Evolutionary conservation across 2,888 invertebrate genomes (phyloP), one percentile per base, ranked within the genome.

Genomic region (Dolichomitus sp.): DNA sequence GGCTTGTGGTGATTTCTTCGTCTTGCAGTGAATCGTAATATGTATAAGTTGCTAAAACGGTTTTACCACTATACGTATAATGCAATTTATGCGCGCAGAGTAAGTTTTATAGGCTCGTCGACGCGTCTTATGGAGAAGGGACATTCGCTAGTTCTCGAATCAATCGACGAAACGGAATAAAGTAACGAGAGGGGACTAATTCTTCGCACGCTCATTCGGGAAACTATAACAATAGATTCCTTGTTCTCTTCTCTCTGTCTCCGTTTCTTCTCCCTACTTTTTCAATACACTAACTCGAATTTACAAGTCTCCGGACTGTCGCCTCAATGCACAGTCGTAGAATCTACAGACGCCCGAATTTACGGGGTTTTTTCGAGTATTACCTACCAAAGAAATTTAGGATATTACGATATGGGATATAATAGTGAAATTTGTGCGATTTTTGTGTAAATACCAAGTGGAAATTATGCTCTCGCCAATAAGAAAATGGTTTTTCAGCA

Each of bases 401-500:
- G n/a, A n/a, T 7, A n/a, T 17, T 48, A 17, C n/a, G n/a, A 3
- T 6, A 48, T 17, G 48, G 17, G n/a, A 4, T 5, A 37, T 59
- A 17, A 59, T 59, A 11, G 57, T 57, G 23, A 57, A 57, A 6
- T 57, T 57, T 5, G n/a, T 1, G 37, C 37, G 0, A 14, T 30
- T 14, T 33, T 0, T 2, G 59, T 17, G 17, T 37, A 33, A 37
- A 17, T 33, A 33, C 5, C 17, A 37, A 33, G 12, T 19, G 33
- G 59, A 40, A 33, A 50, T 17, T 61, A 88, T 89, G 86, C 79
- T 87, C 3, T 73, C 82, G 80, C 83, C 84, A 69, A 73, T 89
- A 76, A 85, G 86, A 75, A 88, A 73, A 81, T 45, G 74, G 61
- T 85, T 84, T 87, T 89, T 85, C 85, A 89, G 89, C 48, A 81